A percentile compares a stretch with the other conserved stretches of the same genome.
phyloP scores from a whole-genome alignment of 2,888 invertebrate genomes.

The Tetanocera ferruginea region DNA sequence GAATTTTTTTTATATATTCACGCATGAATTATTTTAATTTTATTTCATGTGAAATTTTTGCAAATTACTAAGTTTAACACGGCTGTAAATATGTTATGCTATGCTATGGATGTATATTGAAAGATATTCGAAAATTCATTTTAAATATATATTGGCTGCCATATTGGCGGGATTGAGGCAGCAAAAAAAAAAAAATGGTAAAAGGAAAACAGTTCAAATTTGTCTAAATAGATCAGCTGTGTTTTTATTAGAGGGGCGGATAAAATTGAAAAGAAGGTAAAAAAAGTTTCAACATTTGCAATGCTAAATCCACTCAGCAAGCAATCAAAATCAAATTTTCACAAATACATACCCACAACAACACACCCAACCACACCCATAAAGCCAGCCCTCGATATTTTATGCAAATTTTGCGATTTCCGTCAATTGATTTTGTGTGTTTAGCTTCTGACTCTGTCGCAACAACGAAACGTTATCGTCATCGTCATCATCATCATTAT shows the following conservation, averaged over 20 bases:
- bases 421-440: constrained; percentile 24
- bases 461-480: neutral
- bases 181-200: too few relatives aligned
- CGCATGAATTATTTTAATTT: constrained; percentile 25
- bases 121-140: neutral
- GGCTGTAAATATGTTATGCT: too few relatives aligned
- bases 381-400: neutral
- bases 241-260: neutral
- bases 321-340: constrained; percentile 24
- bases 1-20: constrained; percentile 3
- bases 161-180: neutral
- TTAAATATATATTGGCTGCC: neutral
- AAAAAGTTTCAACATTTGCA: neutral
- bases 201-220: too few relatives aligned
- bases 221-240: too few relatives aligned
- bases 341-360: neutral
- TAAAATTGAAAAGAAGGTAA: neutral
- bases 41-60: constrained; percentile 13
- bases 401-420: constrained; percentile 29
- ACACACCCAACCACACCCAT: neutral
- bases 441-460: neutral
- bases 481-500: neutral
- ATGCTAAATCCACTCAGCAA: constrained; percentile 11
- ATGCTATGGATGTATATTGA: too few relatives aligned
- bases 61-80: neutral